These are phyloP conservation scores for Zygogramma bicolorata DNA, from an alignment of 2,888 invertebrate genomes.

Conservation along the genomic window DNA sequence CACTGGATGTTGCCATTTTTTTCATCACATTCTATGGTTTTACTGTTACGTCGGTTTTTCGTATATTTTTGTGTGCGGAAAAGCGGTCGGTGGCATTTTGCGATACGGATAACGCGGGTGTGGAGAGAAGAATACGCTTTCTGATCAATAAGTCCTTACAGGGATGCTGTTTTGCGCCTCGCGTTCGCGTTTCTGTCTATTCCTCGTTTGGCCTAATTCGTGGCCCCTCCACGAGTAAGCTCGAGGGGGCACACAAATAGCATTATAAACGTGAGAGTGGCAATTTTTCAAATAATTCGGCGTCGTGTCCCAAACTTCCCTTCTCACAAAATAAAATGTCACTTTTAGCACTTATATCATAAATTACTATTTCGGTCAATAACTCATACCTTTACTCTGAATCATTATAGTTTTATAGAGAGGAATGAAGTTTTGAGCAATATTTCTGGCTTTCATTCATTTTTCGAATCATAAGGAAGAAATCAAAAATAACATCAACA, in stretches of 20 bases:
- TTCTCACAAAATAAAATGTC: no score
- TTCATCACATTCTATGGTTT: neutral
- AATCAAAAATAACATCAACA: no score
- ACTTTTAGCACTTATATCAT: no score
- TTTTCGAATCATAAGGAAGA: no score
- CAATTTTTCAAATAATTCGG: neutral
- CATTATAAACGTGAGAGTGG: neutral
- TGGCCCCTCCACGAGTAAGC: neutral
- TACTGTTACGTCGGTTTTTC: slow-evolving; percentile 30
- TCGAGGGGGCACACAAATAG: neutral
- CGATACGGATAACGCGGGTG: slow-evolving; percentile 56
- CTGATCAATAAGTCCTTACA: slow-evolving; percentile 64
- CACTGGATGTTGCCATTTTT: slow-evolving; percentile 53
- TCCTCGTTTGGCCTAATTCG: slow-evolving; percentile 38
- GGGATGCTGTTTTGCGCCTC: slow-evolving; percentile 58
- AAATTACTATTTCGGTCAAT: no score
- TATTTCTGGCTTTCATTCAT: no score
- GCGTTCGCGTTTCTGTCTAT: slow-evolving; percentile 29
- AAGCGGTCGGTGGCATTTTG: slow-evolving; percentile 44
- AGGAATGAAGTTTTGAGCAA: no score
- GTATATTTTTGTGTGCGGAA: slow-evolving; percentile 18
- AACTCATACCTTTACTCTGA: no score
- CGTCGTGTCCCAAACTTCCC: no score
- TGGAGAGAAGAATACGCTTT: slow-evolving; percentile 60
- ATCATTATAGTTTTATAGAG: no score